Evolutionary conservation across 2,113 vertebrate genomes (phyloP), one percentile per base, ranked within the genome.

Genomic region (Laterallus jamaicensis): DNA sequence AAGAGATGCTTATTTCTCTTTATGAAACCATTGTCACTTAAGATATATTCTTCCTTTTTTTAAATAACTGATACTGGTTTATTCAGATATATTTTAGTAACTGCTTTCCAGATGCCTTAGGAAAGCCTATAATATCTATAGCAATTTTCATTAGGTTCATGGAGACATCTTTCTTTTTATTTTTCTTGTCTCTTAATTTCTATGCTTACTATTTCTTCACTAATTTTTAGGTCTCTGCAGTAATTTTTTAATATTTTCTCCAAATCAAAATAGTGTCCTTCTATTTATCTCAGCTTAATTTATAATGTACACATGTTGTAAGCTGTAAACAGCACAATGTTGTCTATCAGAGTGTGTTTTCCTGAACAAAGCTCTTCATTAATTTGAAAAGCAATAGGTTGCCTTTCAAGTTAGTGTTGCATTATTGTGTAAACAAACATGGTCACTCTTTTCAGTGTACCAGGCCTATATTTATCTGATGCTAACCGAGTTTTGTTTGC

Each of bases 1-100:
- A 76, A 85, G 39, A 55, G 26, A 42, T 88, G 4, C 4, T 58
- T 44, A 39, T 68, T 79, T 94, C 8, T 58, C 40, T 73, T 81
- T 84, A 26, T 71, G 22, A 90, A 69, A 88, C 28, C 10, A 59
- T 68, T 91, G 42, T 86, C 87, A 40, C 29, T 92, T 90, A 66
- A 16, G 40, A 64, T 80, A 58, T 62, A 88, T 79, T 76, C 21
- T 54, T 52, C 21, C 11, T n/a, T 83, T 56, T 86, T 91, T 87
- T 66, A 54, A 54, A 14, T 68, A 93, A 56, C 42, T 70, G 32
- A 55, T 86, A 62, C 10, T 49, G 18, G 11, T 88, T 96, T 92
- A 93, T 93, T 91, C 25, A 92, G 70, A 94, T 63, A 39, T 21
- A 59, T 74, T 88, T 78, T 29, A 89, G 55, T 94, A 93, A 54